phyloP scores from a whole-genome alignment of 2,797 vertebrate species.

The Austrolebias charrua region DNA sequence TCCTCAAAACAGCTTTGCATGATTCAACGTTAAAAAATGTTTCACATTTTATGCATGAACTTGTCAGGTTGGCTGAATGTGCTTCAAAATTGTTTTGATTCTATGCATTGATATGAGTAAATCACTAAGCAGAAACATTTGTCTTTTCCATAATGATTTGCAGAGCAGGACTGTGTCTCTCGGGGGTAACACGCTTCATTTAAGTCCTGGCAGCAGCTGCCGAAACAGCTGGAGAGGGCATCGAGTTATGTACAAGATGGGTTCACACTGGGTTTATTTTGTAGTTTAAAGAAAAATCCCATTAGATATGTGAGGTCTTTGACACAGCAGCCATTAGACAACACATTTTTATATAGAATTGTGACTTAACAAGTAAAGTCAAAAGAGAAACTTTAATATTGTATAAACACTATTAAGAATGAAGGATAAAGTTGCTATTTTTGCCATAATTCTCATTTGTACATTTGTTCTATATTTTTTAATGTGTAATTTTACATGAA shows the following conservation, averaged over 20 bases:
- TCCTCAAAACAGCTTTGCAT: neutral
- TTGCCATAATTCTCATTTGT: no score
- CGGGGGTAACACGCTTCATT: neutral
- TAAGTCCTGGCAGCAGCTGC: slow-evolving; percentile 43
- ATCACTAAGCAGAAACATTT: slow-evolving; percentile 19
- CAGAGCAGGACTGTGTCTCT: slow-evolving; percentile 18
- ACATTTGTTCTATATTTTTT: no score
- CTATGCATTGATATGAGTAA: neutral
- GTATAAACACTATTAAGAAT: no score
- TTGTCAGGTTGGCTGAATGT: neutral
- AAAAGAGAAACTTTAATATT: no score
- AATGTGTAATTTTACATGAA: no score
- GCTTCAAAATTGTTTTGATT: slow-evolving; percentile 10
- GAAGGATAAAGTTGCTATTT: no score
- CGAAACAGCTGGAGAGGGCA: slow-evolving; percentile 45
- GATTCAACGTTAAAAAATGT: neutral
- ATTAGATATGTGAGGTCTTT: slow-evolving; percentile 13
- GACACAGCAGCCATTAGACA: neutral
- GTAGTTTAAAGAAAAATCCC: slow-evolving; percentile 15
- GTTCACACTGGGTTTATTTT: slow-evolving; percentile 24
- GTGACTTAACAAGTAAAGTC: no score
- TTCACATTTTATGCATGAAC: neutral
- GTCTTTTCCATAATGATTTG: slow-evolving; percentile 22
- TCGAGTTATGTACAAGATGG: slow-evolving; percentile 23
- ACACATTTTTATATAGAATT: no score